Conservation (phyloP, 2,113 vertebrate species). For the Apodemus speciosus region DNA sequence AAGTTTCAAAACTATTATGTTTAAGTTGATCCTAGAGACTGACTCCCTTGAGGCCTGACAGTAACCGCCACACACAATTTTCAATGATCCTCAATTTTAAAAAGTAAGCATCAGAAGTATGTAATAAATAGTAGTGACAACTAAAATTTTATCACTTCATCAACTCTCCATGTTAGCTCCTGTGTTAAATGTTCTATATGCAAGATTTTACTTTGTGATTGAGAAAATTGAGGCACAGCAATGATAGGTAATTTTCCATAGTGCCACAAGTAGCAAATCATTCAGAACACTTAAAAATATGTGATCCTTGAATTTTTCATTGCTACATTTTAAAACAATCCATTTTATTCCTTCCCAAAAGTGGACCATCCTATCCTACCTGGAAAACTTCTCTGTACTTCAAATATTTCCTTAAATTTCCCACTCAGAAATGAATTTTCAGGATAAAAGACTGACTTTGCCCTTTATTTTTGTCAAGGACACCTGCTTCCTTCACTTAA, state of each 20-base stretch:
- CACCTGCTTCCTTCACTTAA: background rate
- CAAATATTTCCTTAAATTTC: background rate
- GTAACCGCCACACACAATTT: background rate
- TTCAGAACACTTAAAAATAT: background rate
- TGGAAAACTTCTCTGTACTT: background rate
- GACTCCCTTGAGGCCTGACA: background rate
- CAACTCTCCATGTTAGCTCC: background rate
- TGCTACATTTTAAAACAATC: background rate
- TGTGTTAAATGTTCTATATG: background rate
- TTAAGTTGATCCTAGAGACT: constrained; percentile 20
- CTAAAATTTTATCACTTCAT: background rate
- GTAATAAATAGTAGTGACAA: background rate
- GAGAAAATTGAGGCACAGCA: background rate
- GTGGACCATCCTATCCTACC: background rate
- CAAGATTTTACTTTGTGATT: background rate
- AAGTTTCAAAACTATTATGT: background rate
- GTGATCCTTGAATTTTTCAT: background rate
- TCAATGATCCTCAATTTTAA: background rate
- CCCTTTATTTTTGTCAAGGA: background rate
- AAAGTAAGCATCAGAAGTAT: background rate
- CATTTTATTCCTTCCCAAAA: background rate
- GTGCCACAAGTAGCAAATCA: background rate
- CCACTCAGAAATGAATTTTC: background rate
- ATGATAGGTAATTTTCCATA: background rate
- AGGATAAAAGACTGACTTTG: background rate